Base-by-base conservation (phyloP, 2,888 invertebrate species). In the Xylophagus ater region DNA sequence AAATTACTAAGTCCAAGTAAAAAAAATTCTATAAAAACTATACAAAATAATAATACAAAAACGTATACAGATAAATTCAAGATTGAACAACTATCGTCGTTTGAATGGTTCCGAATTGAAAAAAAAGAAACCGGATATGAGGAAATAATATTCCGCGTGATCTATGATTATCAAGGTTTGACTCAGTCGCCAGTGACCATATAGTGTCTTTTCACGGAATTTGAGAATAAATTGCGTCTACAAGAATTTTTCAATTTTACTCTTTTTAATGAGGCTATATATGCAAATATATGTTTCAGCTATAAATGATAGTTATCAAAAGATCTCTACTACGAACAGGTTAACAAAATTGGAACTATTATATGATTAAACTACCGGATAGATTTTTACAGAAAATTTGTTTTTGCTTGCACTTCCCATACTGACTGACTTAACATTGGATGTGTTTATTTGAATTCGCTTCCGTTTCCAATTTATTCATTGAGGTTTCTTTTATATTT, bases 401-500 rank as follows among this genome's bases (percentile, higher is more conserved):
- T n/a, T n/a, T n/a, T n/a, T n/a, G n/a, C n/a, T n/a, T n/a, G n/a
- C n/a, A n/a, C n/a, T n/a, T n/a, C n/a, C n/a, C n/a, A n/a, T 18
- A 20, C 18, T 21, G 34, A 30, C 15, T 40, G 37, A 43, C 43
- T 43, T 43, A 37, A 30, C 37, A 40, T n/a, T 4, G 28, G 25
- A 29, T 34, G 40, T 26, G 40, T 18, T 33, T 17, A 40, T 40
- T 40, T 40, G 33, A 28, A 26, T 34, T 28, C n/a, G 36, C 41
- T 44, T 44, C 44, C 44, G 44, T 35, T 44, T 44, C 39, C 31
- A 44, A 41, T 44, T 44, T 44, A 44, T 44, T 38, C 44, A 39
- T 37, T 44, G 41, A 41, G 39, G 41, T 44, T 41, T 41, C 39
- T 41, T 44, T 44, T 44, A 41, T 43, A 20, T n/a, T n/a, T n/a